phyloP scores from a whole-genome alignment of 1,140 invertebrate genomes.

The Drosophila equinoxialis region DNA sequence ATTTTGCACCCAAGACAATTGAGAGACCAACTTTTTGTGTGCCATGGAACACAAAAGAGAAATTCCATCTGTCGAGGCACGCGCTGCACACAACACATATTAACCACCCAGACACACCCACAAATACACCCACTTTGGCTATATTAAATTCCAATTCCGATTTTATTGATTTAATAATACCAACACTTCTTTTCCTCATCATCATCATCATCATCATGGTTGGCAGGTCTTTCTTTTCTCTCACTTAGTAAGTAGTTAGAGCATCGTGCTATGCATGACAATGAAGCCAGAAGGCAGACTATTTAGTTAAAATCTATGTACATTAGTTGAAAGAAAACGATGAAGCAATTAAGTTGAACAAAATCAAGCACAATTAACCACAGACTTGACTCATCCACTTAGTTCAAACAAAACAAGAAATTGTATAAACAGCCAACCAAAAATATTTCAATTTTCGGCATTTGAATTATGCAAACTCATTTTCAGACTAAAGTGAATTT shows the following conservation, averaged over 20 bases:
- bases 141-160: conserved; percentile 79
- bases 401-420: conserved; percentile 6
- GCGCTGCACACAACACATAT: not conserved
- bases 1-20: conserved; percentile 52
- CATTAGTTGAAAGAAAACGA: conserved; percentile 6
- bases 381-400: conserved; percentile 4
- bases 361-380: conserved; percentile 13
- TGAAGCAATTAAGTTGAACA: conserved; percentile 8
- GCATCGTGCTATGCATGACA: conserved; percentile 23
- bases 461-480: conserved; percentile 73
- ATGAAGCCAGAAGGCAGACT: conserved; percentile 4
- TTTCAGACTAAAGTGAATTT: conserved; percentile 69
- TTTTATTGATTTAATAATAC: conserved; percentile 64
- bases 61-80: conserved; percentile 47
- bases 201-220: too few species aligned
- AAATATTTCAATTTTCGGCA: conserved; percentile 53
- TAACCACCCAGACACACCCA: not conserved
- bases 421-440: conserved; percentile 13
- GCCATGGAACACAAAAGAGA: conserved; percentile 45
- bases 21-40: conserved; percentile 56
- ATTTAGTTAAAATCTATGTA: not conserved
- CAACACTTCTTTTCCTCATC: not conserved
- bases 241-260: conserved; percentile 4
- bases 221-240: conserved; percentile 23
- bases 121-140: conserved; percentile 42